phyloP scores from a whole-genome alignment of 2,797 vertebrate species.

The Pipistrellus nathusii region DNA sequence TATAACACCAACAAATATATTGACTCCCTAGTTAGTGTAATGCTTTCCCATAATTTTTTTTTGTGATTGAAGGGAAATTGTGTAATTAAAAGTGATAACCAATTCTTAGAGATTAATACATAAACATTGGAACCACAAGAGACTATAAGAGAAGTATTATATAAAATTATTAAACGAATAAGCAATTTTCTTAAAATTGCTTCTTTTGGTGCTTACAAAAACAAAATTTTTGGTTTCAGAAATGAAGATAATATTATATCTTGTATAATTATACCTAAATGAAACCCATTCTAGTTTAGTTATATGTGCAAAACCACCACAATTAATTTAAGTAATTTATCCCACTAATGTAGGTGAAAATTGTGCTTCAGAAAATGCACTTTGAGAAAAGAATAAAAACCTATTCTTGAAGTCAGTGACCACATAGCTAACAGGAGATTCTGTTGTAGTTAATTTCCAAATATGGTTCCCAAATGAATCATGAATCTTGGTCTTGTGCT shows the following conservation, averaged over 20 bases:
- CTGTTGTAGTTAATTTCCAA: neutral
- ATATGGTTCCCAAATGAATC: neutral
- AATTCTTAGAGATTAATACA: neutral
- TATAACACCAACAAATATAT: conserved; percentile 37
- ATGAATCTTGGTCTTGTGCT: neutral
- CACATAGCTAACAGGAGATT: neutral
- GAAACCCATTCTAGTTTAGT: conserved; percentile 61
- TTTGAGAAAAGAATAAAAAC: conserved; percentile 24
- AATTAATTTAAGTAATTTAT: conserved; percentile 65
- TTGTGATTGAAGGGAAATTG: conserved; percentile 33
- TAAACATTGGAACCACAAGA: neutral
- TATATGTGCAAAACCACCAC: conserved; percentile 35
- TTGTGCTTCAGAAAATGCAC: neutral
- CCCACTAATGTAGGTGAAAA: conserved; percentile 23
- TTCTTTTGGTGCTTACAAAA: conserved; percentile 19
- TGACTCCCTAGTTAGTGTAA: neutral
- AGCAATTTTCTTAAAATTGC: neutral
- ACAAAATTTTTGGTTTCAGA: neutral
- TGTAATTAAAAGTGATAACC: conserved; percentile 55
- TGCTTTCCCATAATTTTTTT: neutral
- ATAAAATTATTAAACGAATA: conserved; percentile 48
- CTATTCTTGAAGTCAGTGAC: neutral
- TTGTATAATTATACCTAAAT: conserved; percentile 54
- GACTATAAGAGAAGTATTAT: neutral
- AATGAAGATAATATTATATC: conserved; percentile 57